Conservation (phyloP, 2,888 invertebrate species). For the Meandrusa payeni region DNA sequence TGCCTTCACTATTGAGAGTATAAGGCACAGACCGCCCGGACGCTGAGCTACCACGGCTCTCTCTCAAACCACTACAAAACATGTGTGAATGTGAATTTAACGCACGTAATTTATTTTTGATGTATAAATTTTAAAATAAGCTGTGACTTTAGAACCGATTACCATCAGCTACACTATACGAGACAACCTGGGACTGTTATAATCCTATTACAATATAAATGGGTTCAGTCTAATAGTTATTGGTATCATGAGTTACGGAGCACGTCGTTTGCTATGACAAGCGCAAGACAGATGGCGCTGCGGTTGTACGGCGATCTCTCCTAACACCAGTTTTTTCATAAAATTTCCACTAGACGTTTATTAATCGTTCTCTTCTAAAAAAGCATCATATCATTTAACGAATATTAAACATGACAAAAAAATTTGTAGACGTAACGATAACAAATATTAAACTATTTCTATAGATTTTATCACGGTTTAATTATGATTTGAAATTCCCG, state of each 20-base stretch:
- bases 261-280: conserved; percentile 13
- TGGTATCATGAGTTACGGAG: conserved; percentile 7
- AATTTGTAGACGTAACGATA: background rate
- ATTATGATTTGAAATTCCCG: too few species aligned
- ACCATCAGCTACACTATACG: too few species aligned
- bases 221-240: conserved; percentile 7
- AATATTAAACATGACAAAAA: background rate
- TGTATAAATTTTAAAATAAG: too few species aligned
- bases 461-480: too few species aligned
- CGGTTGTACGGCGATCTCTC: background rate
- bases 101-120: background rate
- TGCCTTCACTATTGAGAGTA: too few species aligned
- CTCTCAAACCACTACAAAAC: too few species aligned
- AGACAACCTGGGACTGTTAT: background rate
- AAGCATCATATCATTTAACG: background rate
- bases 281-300: conserved; percentile 4
- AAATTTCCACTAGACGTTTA: conserved; percentile 14
- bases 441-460: too few species aligned
- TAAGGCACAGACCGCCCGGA: too few species aligned
- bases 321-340: conserved; percentile 6
- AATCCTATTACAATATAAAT: conserved; percentile 14
- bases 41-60: too few species aligned
- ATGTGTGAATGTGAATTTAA: too few species aligned
- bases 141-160: too few species aligned
- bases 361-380: background rate